Base-by-base conservation (phyloP, 2,113 vertebrate genomes). In the Microcebus tavaratra region DNA sequence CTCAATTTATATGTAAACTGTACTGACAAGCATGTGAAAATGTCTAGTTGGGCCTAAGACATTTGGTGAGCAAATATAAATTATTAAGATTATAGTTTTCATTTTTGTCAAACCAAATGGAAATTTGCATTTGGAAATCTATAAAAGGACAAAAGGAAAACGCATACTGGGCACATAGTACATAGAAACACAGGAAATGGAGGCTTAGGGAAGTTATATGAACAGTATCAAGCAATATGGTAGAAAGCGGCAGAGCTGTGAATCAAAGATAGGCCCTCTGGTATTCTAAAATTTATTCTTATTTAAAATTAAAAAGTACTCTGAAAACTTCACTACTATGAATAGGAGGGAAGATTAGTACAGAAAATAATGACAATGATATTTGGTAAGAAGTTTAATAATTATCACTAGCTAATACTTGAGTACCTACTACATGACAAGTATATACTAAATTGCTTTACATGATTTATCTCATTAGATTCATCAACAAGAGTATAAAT, bases 121-220 rank as follows among this genome's bases (percentile, higher is more conserved):
- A 88, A 97, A 84, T 78, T 70, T 81, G 17, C 31, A 34, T 20
- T 91, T 88, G n/a, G 72, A 92, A 70, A 84, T 72, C 31, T 36
- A 8, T 6, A 34, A 34, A 67, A 84, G 17, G n/a, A 42, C 65
- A 81, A 65, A 92, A 48, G 20, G 3, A 68, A 48, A 10, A 84
- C 3, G 82, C 0, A 55, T 31, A 45, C 11, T 81, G 23, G 63
- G 13, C 18, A 76, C 7, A 9, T 6, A 50, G 25, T 9, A 42
- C 45, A 36, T 23, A 17, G 5, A 48, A 63, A 82, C 34, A 23
- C 14, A 88, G 78, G 34, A 88, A 63, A 55, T 45, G 2, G 48
- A 94, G 34, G 27, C 36, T 45, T 45, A 20, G 25, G 13, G 36
- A 73, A 14, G 18, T 50, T 75, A 39, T 36, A 27, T 14, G 11